phyloP scores from a whole-genome alignment of 2,113 vertebrate genomes.

The Agelaius tricolor region DNA sequence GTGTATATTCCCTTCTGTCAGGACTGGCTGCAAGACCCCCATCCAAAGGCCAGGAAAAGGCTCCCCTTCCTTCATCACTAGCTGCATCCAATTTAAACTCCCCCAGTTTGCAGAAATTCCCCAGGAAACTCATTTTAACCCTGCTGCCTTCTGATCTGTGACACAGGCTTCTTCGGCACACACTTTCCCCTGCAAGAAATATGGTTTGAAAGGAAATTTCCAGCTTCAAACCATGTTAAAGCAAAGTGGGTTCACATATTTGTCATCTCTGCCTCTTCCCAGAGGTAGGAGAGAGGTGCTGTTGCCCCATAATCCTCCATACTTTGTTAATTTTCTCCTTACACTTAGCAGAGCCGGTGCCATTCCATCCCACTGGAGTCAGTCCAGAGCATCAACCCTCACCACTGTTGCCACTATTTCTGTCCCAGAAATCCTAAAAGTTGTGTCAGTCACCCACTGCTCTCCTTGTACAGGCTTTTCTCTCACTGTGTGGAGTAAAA shows the following conservation, averaged over 20 bases:
- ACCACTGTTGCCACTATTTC: not conserved
- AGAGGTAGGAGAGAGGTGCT: not conserved
- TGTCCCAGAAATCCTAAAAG: not conserved
- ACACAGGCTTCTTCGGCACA: not conserved
- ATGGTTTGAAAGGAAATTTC: not conserved
- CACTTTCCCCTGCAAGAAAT: not conserved
- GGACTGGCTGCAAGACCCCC: not conserved
- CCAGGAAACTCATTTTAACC: not conserved
- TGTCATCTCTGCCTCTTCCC: not conserved
- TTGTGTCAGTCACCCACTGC: not conserved
- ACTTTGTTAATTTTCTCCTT: not conserved
- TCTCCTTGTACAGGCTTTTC: not conserved
- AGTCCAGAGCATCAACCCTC: not conserved
- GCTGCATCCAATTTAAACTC: not conserved
- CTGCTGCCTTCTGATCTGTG: accelerated
- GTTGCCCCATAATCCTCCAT: not conserved
- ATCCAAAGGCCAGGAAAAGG: not conserved
- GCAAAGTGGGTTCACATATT: not conserved
- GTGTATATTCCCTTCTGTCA: not conserved
- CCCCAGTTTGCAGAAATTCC: not conserved
- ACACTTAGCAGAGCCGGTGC: not conserved
- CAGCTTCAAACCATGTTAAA: not conserved
- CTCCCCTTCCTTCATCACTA: not conserved
- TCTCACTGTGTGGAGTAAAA: not conserved
- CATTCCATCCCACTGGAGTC: not conserved